These are phyloP conservation scores for Acropternis orthonyx DNA, from an alignment of 2,797 vertebrate species.

Conservation along the genomic window DNA sequence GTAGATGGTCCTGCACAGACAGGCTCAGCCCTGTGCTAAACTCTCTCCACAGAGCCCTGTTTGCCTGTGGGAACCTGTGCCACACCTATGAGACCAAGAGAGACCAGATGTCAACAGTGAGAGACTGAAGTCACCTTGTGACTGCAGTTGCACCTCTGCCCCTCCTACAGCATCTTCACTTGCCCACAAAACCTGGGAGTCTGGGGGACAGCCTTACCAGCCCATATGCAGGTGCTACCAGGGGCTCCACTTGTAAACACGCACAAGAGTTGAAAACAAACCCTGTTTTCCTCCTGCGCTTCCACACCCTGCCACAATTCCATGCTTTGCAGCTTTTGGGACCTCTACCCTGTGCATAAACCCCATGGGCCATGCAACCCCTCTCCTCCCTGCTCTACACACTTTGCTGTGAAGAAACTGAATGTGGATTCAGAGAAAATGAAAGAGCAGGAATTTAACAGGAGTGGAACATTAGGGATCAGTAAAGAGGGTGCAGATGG, in stretches of 20 bases:
- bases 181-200: not conserved
- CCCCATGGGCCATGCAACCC: not conserved
- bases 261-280: not conserved
- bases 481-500: not conserved
- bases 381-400: not conserved
- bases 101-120: not conserved
- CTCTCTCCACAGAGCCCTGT: not conserved
- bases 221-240: not conserved
- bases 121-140: not conserved
- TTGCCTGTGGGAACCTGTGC: not conserved
- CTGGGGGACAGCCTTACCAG: not conserved
- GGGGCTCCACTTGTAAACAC: not conserved
- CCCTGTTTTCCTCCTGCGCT: not conserved
- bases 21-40: not conserved
- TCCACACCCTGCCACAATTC: not conserved
- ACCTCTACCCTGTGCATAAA: not conserved
- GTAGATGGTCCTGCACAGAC: not conserved
- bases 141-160: not conserved
- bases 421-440: rapidly evolving
- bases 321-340: not conserved
- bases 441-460: not conserved
- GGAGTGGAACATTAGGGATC: not conserved
- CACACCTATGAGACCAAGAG: not conserved
- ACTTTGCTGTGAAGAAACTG: not conserved
- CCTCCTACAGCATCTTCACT: not conserved